A percentile compares a stretch with the other conserved stretches of the same genome.
These are phyloP conservation scores for Etheostoma perlongum DNA, from an alignment of 2,797 vertebrate species.

Conservation along the genomic window DNA sequence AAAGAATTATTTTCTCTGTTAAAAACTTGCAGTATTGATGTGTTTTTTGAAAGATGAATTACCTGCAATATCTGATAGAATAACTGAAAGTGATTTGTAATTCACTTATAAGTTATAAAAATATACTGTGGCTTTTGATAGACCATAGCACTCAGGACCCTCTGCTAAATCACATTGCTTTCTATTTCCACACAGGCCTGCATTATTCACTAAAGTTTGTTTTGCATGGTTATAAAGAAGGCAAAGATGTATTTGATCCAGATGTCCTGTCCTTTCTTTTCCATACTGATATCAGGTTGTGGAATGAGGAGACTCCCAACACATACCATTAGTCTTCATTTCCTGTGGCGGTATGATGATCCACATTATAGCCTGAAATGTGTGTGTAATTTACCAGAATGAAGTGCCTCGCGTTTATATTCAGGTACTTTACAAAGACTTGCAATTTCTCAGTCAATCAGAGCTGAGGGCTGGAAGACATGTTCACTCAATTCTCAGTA, in stretches of 20 bases:
- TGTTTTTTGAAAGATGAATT: neutral
- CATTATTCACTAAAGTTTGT: neutral
- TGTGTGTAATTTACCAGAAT: slow-evolving; percentile 27
- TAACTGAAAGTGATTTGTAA: neutral
- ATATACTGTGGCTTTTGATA: neutral
- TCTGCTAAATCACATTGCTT: neutral
- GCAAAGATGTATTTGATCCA: slow-evolving; percentile 33
- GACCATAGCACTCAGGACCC: neutral
- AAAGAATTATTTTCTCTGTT: neutral
- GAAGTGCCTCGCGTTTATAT: neutral
- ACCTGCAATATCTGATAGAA: neutral
- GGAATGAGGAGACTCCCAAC: no score
- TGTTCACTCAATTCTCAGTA: neutral
- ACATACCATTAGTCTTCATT: slow-evolving; percentile 20
- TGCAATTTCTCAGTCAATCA: neutral
- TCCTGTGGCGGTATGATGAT: slow-evolving; percentile 27
- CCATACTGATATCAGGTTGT: neutral
- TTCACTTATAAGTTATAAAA: slow-evolving; percentile 12
- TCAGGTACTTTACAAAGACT: neutral
- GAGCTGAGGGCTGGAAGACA: neutral
- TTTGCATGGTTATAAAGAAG: neutral
- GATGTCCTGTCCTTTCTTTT: slow-evolving; percentile 17
- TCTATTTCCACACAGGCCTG: neutral
- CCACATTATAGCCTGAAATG: slow-evolving; percentile 9
- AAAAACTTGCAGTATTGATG: neutral